Evolutionary conservation across 2,113 vertebrate species (phyloP), one percentile per base, ranked within the genome.

Genomic region (Ifrita kowaldi): DNA sequence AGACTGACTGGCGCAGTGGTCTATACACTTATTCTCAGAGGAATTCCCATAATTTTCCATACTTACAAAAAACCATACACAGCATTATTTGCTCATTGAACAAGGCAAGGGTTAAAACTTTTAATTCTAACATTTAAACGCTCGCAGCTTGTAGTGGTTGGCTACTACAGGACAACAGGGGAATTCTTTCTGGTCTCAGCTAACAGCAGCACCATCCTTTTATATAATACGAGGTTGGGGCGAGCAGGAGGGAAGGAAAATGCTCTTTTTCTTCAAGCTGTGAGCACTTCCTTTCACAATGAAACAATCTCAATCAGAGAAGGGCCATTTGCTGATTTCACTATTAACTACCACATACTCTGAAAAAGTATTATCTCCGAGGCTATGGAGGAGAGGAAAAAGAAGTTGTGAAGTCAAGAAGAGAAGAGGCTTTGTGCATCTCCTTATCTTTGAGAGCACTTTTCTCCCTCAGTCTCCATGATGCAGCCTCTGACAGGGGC

Each of bases 151-250:
- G 95, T 93, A 87, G 89, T 55, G 94, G 91, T 93, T 97, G 88
- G 96, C 95, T 92, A 95, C 82, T 84, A 88, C 56, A 70, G 91
- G 93, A 93, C 86, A 97, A 92, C 93, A 96, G 71, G 74, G 80
- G 87, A 97, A 87, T 95, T 97, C 92, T 95, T 92, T 84, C 93
- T 96, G 85, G 85, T 94, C 79, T 96, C 97, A 90, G 74, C 71
- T 96, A 96, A 95, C 57, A 95, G 94, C 88, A 97, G 67, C 90
- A 71, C 76, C 47, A 76, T 84, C 56, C 73, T 90, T 97, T 97
- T 97, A 96, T 64, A 95, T 84, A 96, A 95, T 75, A 86, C 0
- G 4, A 87, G 82, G 70, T 7, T 85, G 74, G 57, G 89, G 84
- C 6, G 16, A 95, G 46, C 77, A 2, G 57, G 86, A 95, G 94